These are phyloP conservation scores for Auanema sp. DNA, from an alignment of 2,888 invertebrate genomes.

Conservation along the genomic window DNA sequence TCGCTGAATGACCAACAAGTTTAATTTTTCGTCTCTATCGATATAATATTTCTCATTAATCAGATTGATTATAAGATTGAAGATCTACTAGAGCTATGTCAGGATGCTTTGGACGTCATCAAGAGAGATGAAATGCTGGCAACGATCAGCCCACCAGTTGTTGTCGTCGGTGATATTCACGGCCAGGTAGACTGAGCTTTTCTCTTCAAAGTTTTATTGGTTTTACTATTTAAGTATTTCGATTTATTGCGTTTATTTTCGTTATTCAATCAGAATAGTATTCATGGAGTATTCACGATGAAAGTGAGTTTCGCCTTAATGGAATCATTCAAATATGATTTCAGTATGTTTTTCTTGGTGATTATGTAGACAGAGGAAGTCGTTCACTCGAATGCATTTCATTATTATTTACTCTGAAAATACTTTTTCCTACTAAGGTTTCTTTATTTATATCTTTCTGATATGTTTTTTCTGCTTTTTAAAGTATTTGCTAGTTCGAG, in stretches of 20 bases:
- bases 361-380: no score
- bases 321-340: no score
- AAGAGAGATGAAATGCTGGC: not conserved
- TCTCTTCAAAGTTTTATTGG: not conserved
- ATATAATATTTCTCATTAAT: not conserved
- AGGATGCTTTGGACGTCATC: not conserved
- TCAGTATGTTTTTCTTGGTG: no score
- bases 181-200: not conserved
- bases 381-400: no score
- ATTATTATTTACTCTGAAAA: no score
- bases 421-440: no score
- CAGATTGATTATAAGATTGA: not conserved
- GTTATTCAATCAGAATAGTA: not conserved
- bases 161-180: not conserved
- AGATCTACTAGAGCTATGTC: not conserved
- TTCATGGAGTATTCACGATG: not conserved
- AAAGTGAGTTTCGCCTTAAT: not conserved
- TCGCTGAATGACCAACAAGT: not conserved
- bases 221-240: not conserved
- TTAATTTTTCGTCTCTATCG: no score
- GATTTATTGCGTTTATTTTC: not conserved
- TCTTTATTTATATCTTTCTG: no score
- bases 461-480: no score
- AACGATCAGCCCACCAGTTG: not conserved
- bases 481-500: conserved; percentile 28